Evolutionary conservation across 1,140 invertebrate species (phyloP), one percentile per base, ranked within the genome.

Genomic region (Brachionus calyciflorus): DNA sequence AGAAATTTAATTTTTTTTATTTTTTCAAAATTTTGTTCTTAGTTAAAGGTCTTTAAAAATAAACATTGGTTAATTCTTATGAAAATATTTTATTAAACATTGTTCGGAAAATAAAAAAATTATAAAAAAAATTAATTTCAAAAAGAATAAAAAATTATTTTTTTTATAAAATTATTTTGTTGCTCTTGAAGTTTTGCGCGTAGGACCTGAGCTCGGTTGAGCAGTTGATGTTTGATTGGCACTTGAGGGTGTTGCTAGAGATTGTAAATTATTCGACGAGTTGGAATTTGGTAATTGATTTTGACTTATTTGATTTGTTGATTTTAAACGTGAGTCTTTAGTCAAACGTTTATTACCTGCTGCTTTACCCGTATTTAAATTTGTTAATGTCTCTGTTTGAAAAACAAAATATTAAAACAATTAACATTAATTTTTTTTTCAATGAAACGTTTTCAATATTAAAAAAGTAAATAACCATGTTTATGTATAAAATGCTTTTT

Each of bases 31-130:
- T n/a, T n/a, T n/a, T n/a, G n/a, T n/a, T n/a, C n/a, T n/a, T n/a
- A n/a, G n/a, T 60, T 19, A 60, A 60, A 60, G 33, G 55, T 60
- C 55, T 60, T 60, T 33, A 33, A n/a, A 21, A 37, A 60, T 60
- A 60, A 60, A 60, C 55, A 60, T 60, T 60, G 55, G 19, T 60
- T 60, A 21, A 60, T 60, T 33, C 55, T 60, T 60, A 33, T 33
- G 17, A 33, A 55, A 60, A 60, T 60, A 60, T 60, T 60, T 60
- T 60, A 60, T 60, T 60, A 60, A 60, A 60, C 26, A 60, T 30
- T 17, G 26, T n/a, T n/a, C n/a, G n/a, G n/a, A n/a, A n/a, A n/a
- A n/a, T n/a, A n/a, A n/a, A n/a, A n/a, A n/a, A n/a, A n/a, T n/a
- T n/a, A 28, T 28, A 6, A 28, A 55, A 28, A 55, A 21, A 55